These are phyloP conservation scores for Adineta ricciae DNA, from an alignment of 2,888 invertebrate genomes.

Conservation along the genomic window DNA sequence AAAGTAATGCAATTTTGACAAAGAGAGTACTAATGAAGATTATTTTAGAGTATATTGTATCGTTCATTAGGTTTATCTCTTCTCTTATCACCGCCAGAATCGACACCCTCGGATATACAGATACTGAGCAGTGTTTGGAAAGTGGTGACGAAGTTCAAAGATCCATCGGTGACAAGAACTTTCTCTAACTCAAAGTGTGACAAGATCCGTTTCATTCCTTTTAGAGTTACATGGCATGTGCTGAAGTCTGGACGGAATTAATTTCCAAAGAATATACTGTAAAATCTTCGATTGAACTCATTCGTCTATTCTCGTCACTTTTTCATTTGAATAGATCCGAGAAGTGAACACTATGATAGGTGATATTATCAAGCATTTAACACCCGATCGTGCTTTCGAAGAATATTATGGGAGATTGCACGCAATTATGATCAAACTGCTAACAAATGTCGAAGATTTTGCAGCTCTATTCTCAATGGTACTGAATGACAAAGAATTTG, in stretches of 20 bases:
- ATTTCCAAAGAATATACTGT: slow-evolving; percentile 75
- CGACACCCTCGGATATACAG: slow-evolving; percentile 38
- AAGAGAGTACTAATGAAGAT: background rate
- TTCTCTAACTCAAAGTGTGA: slow-evolving; percentile 16
- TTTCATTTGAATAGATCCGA: slow-evolving; percentile 56
- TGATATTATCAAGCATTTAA: slow-evolving; percentile 73
- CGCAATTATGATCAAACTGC: slow-evolving; percentile 54
- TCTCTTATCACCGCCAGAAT: slow-evolving; percentile 54
- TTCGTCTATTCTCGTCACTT: background rate
- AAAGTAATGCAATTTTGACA: too few species aligned
- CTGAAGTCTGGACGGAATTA: slow-evolving; percentile 85
- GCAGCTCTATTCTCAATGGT: slow-evolving; percentile 72
- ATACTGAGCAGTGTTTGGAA: slow-evolving; percentile 51
- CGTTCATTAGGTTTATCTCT: slow-evolving; percentile 60
- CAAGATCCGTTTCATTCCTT: slow-evolving; percentile 34
- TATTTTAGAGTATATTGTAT: slow-evolving; percentile 57
- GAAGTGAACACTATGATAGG: slow-evolving; percentile 74
- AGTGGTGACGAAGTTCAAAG: slow-evolving; percentile 56
- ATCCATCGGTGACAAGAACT: slow-evolving; percentile 48
- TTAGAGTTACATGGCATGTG: slow-evolving; percentile 68
- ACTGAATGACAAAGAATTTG: slow-evolving; percentile 38
- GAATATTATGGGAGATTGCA: slow-evolving; percentile 69
- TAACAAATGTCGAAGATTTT: slow-evolving; percentile 66
- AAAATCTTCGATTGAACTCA: slow-evolving; percentile 34
- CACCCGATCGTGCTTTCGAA: slow-evolving; percentile 66